Percentiles rank a stretch among this genome's conserved stretches.
phyloP scores from a whole-genome alignment of 2,113 vertebrate genomes.

The Nipponia nippon region DNA sequence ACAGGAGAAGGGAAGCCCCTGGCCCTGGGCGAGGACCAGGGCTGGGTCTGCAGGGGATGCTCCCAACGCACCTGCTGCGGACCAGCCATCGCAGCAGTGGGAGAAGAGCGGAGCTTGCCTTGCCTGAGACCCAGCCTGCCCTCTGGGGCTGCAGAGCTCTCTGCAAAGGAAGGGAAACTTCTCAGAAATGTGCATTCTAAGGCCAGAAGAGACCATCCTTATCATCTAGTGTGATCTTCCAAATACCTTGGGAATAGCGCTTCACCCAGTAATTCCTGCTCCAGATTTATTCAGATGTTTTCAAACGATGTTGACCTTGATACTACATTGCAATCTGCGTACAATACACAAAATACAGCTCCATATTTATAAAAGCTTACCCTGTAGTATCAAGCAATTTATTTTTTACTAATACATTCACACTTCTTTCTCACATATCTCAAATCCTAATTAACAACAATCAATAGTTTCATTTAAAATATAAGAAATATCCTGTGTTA shows the following conservation, averaged over 20 bases:
- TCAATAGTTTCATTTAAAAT: background rate
- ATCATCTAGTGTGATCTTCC: background rate
- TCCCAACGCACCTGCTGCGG: fast-evolving
- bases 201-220: background rate
- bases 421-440: background rate
- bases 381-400: background rate
- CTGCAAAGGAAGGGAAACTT: background rate
- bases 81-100: fast-evolving
- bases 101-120: background rate
- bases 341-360: background rate
- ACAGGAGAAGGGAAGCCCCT: background rate
- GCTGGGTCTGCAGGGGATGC: background rate
- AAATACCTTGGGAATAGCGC: background rate
- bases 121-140: background rate
- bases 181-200: background rate
- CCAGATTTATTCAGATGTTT: conserved; percentile 7
- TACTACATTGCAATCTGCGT: background rate
- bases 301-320: conserved; percentile 4
- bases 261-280: background rate
- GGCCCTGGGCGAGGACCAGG: fast-evolving
- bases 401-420: background rate
- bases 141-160: too few species aligned
- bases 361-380: background rate
- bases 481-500: background rate
- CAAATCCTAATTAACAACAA: background rate